phyloP scores from a whole-genome alignment of 2,113 vertebrate species.

The Montifringilla adamsi region DNA sequence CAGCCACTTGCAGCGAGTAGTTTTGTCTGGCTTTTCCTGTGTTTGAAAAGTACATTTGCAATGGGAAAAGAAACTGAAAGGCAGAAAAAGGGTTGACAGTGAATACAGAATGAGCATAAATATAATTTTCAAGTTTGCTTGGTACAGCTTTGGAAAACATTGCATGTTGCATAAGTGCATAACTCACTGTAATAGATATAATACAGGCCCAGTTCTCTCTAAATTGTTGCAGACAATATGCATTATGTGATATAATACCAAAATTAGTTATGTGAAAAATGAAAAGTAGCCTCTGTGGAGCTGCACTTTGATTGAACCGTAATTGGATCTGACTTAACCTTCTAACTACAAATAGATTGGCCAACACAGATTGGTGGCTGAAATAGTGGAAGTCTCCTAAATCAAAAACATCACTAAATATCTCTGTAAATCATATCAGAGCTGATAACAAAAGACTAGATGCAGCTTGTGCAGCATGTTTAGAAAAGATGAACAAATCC shows the following conservation, averaged over 20 bases:
- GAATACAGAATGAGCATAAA: not conserved
- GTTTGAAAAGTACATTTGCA: conserved; percentile 14
- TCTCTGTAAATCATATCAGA: conserved; percentile 68
- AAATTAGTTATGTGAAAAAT: conserved; percentile 21
- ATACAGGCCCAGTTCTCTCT: not conserved
- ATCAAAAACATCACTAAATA: conserved; percentile 68
- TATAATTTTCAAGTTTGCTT: not conserved
- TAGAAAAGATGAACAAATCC: not conserved
- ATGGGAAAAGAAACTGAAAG: conserved; percentile 11
- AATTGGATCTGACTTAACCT: conserved; percentile 77
- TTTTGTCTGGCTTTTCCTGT: conserved; percentile 1
- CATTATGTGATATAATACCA: not conserved
- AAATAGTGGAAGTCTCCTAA: conserved; percentile 61
- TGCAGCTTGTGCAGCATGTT: not conserved
- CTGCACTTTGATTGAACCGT: conserved; percentile 40
- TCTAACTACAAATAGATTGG: conserved; percentile 70
- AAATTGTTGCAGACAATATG: not conserved
- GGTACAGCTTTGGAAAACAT: not conserved
- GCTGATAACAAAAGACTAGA: conserved; percentile 63
- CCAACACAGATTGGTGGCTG: conserved; percentile 55
- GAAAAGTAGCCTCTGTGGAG: not conserved
- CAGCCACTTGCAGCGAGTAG: conserved; percentile 3
- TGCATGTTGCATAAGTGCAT: not conserved
- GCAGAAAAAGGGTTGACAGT: not conserved
- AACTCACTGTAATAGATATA: not conserved